Conservation (phyloP, 2,113 vertebrate species). For the Rhynchopsitta pachyrhyncha region DNA sequence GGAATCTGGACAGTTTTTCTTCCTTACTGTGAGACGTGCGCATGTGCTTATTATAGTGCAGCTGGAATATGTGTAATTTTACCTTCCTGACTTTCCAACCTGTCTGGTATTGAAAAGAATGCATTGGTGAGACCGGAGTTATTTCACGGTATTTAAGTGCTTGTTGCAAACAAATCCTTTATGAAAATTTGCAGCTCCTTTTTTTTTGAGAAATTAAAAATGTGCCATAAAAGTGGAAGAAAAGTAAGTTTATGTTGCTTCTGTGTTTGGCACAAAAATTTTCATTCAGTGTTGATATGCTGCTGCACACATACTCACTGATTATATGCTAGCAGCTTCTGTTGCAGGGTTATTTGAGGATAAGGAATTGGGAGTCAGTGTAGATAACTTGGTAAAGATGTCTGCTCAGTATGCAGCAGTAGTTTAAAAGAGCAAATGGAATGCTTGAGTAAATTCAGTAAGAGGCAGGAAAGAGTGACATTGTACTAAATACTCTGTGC, state of each 20-base stretch:
- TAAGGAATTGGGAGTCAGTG: background rate
- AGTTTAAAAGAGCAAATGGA: slow-evolving; percentile 26
- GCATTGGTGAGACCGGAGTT: background rate
- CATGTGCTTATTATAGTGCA: slow-evolving; percentile 1
- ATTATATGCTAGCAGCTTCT: slow-evolving; percentile 3
- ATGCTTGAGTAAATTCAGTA: slow-evolving; percentile 34
- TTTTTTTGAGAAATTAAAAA: background rate
- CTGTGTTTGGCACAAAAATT: background rate
- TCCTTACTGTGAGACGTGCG: background rate
- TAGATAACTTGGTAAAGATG: slow-evolving; percentile 4
- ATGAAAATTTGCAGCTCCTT: background rate
- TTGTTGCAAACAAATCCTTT: background rate
- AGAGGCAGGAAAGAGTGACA: background rate
- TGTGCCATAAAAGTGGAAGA: background rate
- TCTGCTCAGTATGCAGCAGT: slow-evolving; percentile 48
- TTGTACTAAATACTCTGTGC: background rate
- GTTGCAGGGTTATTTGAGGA: slow-evolving; percentile 56
- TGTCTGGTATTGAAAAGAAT: background rate
- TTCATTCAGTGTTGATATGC: background rate
- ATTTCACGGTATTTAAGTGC: background rate
- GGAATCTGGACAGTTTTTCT: background rate
- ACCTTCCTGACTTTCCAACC: background rate
- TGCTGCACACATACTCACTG: background rate
- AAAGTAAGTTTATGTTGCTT: background rate
- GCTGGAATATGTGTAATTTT: slow-evolving; percentile 14